A percentile compares a stretch with the other conserved stretches of the same genome.
Conservation (phyloP, 2,888 invertebrate genomes). For the Serrognathus titanus region DNA sequence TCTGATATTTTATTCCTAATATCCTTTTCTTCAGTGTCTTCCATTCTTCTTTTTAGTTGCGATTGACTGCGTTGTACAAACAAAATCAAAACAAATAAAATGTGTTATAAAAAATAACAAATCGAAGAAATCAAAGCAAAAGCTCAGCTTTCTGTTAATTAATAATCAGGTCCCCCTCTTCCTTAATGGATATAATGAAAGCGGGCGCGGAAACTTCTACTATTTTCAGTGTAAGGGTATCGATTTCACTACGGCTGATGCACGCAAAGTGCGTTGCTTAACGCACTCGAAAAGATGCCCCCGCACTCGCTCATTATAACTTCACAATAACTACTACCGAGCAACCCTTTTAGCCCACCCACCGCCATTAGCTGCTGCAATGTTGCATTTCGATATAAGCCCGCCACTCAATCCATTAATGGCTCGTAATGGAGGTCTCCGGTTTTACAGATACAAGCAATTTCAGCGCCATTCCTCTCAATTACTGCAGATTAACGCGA, state of each 20-base stretch:
- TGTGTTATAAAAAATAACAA: too few species aligned
- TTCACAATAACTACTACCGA: slow-evolving; percentile 21
- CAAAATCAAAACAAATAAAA: too few species aligned
- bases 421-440: slow-evolving; percentile 45
- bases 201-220: too few species aligned
- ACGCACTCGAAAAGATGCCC: slow-evolving; percentile 17
- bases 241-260: too few species aligned
- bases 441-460: slow-evolving; percentile 45
- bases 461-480: slow-evolving; percentile 45
- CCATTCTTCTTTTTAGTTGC: too few species aligned
- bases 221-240: neutral
- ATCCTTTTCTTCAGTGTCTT: too few species aligned
- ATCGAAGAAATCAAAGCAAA: too few species aligned
- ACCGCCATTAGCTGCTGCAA: slow-evolving; percentile 22
- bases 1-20: too few species aligned
- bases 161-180: too few species aligned
- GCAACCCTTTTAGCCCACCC: slow-evolving; percentile 30
- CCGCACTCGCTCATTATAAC: slow-evolving; percentile 19
- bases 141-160: too few species aligned
- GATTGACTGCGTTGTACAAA: too few species aligned
- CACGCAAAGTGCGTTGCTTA: neutral
- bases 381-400: slow-evolving; percentile 34
- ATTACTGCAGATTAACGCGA: slow-evolving; percentile 43
- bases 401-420: slow-evolving; percentile 46
- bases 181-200: too few species aligned